Evolutionary conservation across 2,888 invertebrate genomes (phyloP).

Genomic region (Dryomyza anilis): DNA sequence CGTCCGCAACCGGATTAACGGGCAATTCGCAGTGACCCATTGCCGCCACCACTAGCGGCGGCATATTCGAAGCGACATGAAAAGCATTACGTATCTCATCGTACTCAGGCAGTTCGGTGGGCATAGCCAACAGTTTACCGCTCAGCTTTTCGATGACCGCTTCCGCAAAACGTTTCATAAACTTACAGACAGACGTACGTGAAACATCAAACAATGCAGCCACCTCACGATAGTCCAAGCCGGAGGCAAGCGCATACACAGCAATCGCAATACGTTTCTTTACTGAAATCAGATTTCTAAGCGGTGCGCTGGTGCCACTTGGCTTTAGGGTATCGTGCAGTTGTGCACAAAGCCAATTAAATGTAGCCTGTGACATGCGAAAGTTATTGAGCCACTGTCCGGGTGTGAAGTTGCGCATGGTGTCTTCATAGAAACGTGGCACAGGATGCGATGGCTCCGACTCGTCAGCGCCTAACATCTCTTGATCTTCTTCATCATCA

Average conservation of each 20-base stretch:
- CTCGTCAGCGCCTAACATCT: background rate
- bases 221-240: slow-evolving; percentile 49
- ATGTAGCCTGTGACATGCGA: slow-evolving; percentile 50
- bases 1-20: slow-evolving; percentile 37
- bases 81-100: slow-evolving; percentile 48
- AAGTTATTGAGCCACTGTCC: slow-evolving; percentile 51
- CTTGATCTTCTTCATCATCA: background rate
- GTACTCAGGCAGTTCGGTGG: slow-evolving; percentile 44
- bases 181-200: slow-evolving; percentile 47
- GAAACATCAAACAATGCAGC: slow-evolving; percentile 50
- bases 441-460: too few relatives aligned
- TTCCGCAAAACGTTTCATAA: slow-evolving; percentile 52
- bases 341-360: slow-evolving; percentile 47
- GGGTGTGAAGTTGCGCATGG: slow-evolving; percentile 39
- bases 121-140: slow-evolving; percentile 45
- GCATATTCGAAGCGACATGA: slow-evolving; percentile 50
- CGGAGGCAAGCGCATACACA: slow-evolving; percentile 52
- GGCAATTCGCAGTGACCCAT: slow-evolving; percentile 52
- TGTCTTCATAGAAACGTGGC: slow-evolving; percentile 41
- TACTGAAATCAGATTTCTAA: slow-evolving; percentile 41
- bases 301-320: slow-evolving; percentile 33
- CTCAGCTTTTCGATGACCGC: slow-evolving; percentile 47
- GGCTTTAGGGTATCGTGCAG: slow-evolving; percentile 40
- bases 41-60: slow-evolving; percentile 51
- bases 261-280: slow-evolving; percentile 54